phyloP scores from a whole-genome alignment of 2,113 vertebrate species.

The Anser brachyrhynchus region DNA sequence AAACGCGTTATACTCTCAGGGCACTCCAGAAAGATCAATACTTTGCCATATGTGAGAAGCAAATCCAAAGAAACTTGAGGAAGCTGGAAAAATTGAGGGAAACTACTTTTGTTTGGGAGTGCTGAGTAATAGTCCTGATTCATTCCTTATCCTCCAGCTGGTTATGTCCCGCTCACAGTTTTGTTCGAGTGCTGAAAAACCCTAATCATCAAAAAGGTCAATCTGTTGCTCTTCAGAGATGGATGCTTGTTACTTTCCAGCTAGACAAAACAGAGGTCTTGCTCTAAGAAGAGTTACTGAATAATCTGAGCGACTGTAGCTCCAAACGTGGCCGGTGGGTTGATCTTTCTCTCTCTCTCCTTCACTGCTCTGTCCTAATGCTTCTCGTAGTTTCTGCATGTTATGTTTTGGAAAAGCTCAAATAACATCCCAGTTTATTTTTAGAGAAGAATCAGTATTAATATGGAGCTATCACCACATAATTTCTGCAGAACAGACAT shows the following conservation, averaged over 20 bases:
- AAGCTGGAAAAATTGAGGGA: background rate
- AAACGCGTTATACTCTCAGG: background rate
- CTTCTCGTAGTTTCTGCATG: constrained; percentile 38
- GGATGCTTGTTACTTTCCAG: background rate
- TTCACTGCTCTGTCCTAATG: background rate
- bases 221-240: background rate
- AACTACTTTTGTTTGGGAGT: background rate
- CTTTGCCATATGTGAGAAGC: background rate
- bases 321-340: background rate
- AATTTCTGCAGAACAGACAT: constrained; percentile 10
- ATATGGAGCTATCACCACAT: background rate
- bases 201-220: background rate
- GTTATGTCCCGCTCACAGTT: background rate
- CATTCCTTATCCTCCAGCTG: background rate
- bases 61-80: background rate
- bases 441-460: constrained; percentile 42
- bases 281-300: background rate
- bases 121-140: background rate
- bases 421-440: constrained; percentile 45
- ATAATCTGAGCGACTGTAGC: background rate
- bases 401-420: constrained; percentile 38
- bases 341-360: constrained; percentile 34
- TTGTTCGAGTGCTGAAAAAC: background rate
- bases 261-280: background rate
- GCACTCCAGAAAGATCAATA: background rate